Evolutionary conservation across 2,888 invertebrate species (phyloP).

Genomic region (Drosophila limbata): DNA sequence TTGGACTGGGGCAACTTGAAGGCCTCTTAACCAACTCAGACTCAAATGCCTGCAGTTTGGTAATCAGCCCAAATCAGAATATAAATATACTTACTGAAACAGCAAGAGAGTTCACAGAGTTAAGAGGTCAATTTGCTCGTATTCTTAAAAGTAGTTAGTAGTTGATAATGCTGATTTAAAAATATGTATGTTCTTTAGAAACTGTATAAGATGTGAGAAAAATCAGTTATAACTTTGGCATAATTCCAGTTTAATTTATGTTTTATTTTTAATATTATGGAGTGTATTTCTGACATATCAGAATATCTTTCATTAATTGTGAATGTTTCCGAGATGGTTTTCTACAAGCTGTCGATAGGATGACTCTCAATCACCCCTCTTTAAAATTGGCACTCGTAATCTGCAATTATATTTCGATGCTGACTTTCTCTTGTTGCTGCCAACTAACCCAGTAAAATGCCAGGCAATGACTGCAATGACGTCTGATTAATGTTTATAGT

Average conservation of each 20-base stretch:
- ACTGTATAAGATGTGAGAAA: not conserved
- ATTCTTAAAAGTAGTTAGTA: not conserved
- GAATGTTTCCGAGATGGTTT: slow-evolving; percentile 21
- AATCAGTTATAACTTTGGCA: not conserved
- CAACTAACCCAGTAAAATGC: slow-evolving; percentile 63
- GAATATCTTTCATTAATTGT: slow-evolving; percentile 49
- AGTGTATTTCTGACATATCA: slow-evolving; percentile 12
- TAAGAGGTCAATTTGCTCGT: not conserved
- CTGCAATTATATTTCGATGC: slow-evolving; percentile 46
- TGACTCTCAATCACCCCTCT: slow-evolving; percentile 43
- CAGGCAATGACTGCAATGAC: slow-evolving; percentile 34
- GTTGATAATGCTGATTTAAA: not conserved
- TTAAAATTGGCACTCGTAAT: slow-evolving; percentile 44
- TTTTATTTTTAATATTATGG: not conserved
- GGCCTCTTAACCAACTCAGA: slow-evolving; percentile 37
- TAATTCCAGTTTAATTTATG: not conserved
- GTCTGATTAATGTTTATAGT: slow-evolving; percentile 76
- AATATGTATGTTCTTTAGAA: not conserved
- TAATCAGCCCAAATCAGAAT: slow-evolving; percentile 34
- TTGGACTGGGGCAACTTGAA: slow-evolving; percentile 41
- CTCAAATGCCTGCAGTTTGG: slow-evolving; percentile 47
- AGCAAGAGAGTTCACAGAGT: slow-evolving; percentile 9
- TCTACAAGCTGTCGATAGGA: slow-evolving; percentile 27
- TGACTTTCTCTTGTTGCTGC: slow-evolving; percentile 48
- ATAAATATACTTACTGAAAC: slow-evolving; percentile 6